phyloP scores from a whole-genome alignment of 1,140 invertebrate genomes.

The Aethina tumida region DNA sequence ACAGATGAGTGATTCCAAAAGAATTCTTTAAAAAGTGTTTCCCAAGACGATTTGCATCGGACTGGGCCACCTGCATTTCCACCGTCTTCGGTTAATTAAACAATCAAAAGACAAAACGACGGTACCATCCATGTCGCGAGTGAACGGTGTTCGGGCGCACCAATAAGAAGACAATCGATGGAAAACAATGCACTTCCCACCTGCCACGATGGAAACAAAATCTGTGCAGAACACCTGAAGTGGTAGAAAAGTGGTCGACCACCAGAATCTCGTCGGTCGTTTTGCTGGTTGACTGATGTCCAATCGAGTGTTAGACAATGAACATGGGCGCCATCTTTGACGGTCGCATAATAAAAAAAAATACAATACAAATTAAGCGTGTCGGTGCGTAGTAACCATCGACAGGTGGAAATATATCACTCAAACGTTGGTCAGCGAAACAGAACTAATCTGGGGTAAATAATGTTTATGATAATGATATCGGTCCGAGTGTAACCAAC shows the following conservation, averaged over 20 bases:
- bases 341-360: constrained; percentile 21
- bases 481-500: constrained; percentile 1
- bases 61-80: no score
- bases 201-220: no score
- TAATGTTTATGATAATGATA: constrained; percentile 11
- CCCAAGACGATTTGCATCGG: no score
- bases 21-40: no score
- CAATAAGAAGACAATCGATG: no score
- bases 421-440: constrained; percentile 21
- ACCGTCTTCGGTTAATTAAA: no score
- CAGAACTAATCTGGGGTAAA: constrained; percentile 21
- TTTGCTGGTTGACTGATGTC: constrained; percentile 23
- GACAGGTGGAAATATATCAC: constrained; percentile 26
- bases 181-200: no score
- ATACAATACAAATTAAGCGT: constrained; percentile 25
- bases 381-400: constrained; percentile 22
- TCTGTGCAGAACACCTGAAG: not conserved
- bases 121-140: no score
- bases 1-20: no score
- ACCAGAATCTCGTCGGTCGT: constrained; percentile 9
- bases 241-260: not conserved
- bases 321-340: constrained; percentile 25
- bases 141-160: no score
- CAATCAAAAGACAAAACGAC: no score
- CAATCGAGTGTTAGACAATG: constrained; percentile 23